Evolutionary conservation across 2,113 vertebrate genomes (phyloP).

Genomic region (Pygoscelis adeliae): DNA sequence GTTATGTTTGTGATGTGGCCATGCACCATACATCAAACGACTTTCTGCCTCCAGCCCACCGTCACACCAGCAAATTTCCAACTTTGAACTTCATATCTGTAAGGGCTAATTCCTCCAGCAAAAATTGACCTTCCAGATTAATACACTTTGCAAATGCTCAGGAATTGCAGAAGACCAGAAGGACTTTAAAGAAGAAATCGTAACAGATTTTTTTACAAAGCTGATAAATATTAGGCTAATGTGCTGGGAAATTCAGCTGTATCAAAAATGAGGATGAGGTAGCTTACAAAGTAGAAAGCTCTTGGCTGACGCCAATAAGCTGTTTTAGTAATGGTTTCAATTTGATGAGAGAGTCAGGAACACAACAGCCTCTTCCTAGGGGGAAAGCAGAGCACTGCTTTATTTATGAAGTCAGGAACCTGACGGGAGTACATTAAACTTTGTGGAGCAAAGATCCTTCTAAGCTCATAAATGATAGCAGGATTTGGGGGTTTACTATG

Average conservation of each 20-base stretch:
- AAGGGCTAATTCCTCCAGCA: background rate
- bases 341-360: background rate
- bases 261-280: background rate
- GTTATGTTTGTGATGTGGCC: background rate
- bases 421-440: background rate
- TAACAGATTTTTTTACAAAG: background rate
- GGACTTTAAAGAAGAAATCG: background rate
- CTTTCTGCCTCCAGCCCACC: background rate
- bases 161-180: background rate
- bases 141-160: background rate
- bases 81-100: background rate
- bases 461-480: background rate
- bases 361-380: background rate
- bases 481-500: background rate
- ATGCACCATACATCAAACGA: background rate
- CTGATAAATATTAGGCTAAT: background rate
- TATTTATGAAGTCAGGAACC: constrained; percentile 22
- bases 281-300: background rate
- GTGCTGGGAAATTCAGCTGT: background rate
- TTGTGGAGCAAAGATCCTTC: background rate
- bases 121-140: background rate
- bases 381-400: background rate
- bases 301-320: background rate
- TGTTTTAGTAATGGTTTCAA: background rate
- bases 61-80: background rate